phyloP scores from a whole-genome alignment of 2,888 invertebrate species.

The Spialia ferax region DNA sequence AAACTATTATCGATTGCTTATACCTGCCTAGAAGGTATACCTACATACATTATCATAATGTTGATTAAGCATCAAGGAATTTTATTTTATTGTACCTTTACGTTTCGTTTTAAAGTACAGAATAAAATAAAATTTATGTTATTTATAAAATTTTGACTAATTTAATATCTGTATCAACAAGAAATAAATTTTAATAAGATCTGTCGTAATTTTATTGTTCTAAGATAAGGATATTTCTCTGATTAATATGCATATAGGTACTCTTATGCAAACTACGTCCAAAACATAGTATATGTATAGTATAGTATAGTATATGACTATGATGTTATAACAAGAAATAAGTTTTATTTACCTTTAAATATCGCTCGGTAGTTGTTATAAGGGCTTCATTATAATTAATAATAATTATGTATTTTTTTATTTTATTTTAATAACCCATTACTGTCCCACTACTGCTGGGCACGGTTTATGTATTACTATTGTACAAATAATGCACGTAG shows the following conservation, averaged over 20 bases:
- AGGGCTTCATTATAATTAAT: neutral
- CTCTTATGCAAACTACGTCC: neutral
- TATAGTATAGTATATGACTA: too few relatives aligned
- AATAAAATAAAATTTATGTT: neutral
- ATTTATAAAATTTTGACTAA: neutral
- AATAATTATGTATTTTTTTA: too few relatives aligned
- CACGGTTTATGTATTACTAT: too few relatives aligned
- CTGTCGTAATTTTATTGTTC: neutral
- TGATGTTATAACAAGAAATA: neutral
- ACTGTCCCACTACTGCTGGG: too few relatives aligned
- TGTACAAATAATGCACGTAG: neutral
- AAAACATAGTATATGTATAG: neutral
- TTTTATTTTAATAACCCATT: too few relatives aligned
- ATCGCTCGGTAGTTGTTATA: neutral
- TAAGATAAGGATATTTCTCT: neutral
- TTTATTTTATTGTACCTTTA: too few relatives aligned
- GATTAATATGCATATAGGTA: too few relatives aligned
- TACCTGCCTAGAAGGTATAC: too few relatives aligned
- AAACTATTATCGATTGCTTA: too few relatives aligned
- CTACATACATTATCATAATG: too few relatives aligned
- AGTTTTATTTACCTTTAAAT: neutral
- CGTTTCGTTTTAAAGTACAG: too few relatives aligned
- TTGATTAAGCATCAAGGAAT: too few relatives aligned
- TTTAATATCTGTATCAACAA: neutral
- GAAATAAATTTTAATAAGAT: neutral